Percentiles rank a stretch among this genome's conserved stretches.
Evolutionary conservation across 2,113 vertebrate genomes (phyloP).

Genomic region (Lepisosteus oculatus): DNA sequence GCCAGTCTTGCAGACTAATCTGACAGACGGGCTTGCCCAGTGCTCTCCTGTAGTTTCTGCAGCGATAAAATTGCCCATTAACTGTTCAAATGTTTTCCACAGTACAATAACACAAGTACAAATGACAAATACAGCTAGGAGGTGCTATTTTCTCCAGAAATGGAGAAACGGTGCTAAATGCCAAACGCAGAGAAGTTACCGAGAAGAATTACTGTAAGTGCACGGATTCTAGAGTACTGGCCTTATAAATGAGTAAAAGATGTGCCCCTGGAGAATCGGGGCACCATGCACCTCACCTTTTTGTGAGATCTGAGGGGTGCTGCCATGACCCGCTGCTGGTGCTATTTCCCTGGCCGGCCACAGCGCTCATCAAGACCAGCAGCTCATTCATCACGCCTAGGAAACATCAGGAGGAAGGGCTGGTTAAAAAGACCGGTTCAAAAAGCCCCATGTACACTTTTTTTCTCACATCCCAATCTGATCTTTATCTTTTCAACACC

Average conservation of each 20-base stretch:
- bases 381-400: slow-evolving; percentile 51
- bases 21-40: neutral
- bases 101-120: neutral
- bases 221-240: neutral
- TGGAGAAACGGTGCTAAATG: neutral
- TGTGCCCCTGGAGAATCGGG: too few relatives aligned
- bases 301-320: slow-evolving; percentile 51
- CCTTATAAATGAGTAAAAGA: neutral
- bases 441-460: too few relatives aligned
- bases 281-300: slow-evolving; percentile 35
- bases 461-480: too few relatives aligned
- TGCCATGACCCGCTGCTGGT: slow-evolving; percentile 33
- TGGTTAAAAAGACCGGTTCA: too few relatives aligned
- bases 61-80: neutral
- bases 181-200: neutral
- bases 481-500: too few relatives aligned
- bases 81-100: neutral
- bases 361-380: slow-evolving; percentile 41
- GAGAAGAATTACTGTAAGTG: neutral
- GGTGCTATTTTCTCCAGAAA: neutral
- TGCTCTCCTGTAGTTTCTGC: neutral
- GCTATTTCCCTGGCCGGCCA: slow-evolving; percentile 28
- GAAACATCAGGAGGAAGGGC: neutral
- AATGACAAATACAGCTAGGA: neutral
- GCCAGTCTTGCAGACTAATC: neutral